Evolutionary conservation across 2,888 invertebrate species (phyloP).

Genomic region (Dryadula phaetusa): DNA sequence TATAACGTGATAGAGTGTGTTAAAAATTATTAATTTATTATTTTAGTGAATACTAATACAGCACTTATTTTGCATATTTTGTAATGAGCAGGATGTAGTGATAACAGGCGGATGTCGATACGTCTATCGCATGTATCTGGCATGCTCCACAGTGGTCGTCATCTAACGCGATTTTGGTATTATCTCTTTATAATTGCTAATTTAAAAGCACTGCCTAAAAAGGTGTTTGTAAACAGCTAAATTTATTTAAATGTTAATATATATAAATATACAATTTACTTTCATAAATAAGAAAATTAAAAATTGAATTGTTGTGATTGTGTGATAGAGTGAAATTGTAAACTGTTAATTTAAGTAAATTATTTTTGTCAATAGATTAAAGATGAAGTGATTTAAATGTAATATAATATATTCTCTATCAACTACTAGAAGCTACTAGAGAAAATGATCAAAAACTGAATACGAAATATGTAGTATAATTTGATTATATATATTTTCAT

Average conservation of each 20-base stretch:
- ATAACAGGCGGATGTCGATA: slow-evolving; percentile 76
- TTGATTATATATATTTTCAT: slow-evolving; percentile 8
- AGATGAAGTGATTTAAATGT: not conserved
- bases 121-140: slow-evolving; percentile 45
- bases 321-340: not conserved
- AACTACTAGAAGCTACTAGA: no score
- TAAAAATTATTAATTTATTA: slow-evolving; percentile 3
- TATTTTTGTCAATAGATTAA: not conserved
- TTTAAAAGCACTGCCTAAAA: not conserved
- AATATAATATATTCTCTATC: no score
- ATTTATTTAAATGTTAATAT: not conserved
- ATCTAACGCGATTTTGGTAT: slow-evolving; percentile 23
- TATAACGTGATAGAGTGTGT: no score
- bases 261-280: not conserved
- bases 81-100: slow-evolving; percentile 61
- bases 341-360: not conserved
- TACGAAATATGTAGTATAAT: not conserved
- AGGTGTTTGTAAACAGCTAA: not conserved
- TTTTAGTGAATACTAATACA: slow-evolving; percentile 8
- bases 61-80: slow-evolving; percentile 45
- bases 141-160: slow-evolving; percentile 24
- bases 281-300: not conserved
- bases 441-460: no score
- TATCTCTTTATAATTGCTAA: slow-evolving; percentile 4
- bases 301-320: not conserved